phyloP scores from a whole-genome alignment of 2,888 invertebrate species.

The Allolobophora icterica region DNA sequence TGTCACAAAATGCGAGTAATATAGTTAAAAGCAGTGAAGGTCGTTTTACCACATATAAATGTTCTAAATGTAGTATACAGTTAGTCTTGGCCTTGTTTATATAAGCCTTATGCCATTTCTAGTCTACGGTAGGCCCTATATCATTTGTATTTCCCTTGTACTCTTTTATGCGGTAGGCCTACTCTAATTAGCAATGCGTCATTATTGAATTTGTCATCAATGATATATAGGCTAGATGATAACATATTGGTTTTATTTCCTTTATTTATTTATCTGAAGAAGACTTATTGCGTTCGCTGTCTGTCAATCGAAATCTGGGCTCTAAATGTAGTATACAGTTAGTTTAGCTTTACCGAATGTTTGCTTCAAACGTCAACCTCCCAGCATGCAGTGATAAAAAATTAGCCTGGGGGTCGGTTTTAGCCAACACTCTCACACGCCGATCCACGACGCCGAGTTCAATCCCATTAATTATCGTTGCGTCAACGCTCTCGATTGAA shows the following conservation, averaged over 20 bases:
- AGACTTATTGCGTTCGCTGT: not conserved
- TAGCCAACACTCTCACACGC: not conserved
- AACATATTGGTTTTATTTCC: too few species aligned
- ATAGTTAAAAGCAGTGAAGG: too few species aligned
- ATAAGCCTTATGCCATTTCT: too few species aligned
- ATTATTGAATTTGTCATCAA: not conserved
- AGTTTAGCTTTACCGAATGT: not conserved
- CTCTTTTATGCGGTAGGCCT: too few species aligned
- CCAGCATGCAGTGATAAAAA: not conserved
- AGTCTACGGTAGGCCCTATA: too few species aligned
- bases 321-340: not conserved
- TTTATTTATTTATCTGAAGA: not conserved
- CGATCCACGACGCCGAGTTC: not conserved
- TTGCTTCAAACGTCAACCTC: not conserved
- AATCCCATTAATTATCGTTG: conserved; percentile 9
- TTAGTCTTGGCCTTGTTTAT: too few species aligned
- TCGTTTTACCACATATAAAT: too few species aligned
- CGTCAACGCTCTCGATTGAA: not conserved
- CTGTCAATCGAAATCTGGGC: not conserved
- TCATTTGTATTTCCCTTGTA: too few species aligned
- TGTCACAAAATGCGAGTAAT: too few species aligned
- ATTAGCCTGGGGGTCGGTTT: not conserved
- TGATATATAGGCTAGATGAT: too few species aligned
- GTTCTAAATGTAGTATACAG: too few species aligned
- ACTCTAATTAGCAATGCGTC: too few species aligned